Evolutionary conservation across 2,888 invertebrate species (phyloP).

Genomic region (Apamea anceps): DNA sequence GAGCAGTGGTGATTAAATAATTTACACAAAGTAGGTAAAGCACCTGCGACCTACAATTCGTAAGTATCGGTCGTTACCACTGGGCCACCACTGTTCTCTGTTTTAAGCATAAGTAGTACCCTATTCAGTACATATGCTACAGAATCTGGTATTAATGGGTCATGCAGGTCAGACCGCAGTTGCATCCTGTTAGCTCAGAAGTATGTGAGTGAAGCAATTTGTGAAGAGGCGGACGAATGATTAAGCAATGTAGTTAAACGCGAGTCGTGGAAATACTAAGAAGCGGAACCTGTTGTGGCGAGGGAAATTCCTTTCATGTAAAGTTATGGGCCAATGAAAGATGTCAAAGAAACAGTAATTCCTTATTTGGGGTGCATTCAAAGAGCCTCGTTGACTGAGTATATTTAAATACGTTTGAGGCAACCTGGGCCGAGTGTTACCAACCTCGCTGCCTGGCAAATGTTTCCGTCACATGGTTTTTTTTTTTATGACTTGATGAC

Average conservation of each 20-base stretch:
- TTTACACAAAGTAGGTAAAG: too few species aligned
- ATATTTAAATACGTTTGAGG: too few species aligned
- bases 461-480: not conserved
- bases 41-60: too few species aligned
- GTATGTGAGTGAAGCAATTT: conserved; percentile 39
- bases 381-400: not conserved
- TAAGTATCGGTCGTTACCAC: too few species aligned
- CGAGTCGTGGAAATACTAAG: conserved; percentile 29
- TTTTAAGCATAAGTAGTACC: not conserved
- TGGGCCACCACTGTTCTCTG: too few species aligned
- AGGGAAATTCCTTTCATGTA: conserved; percentile 11
- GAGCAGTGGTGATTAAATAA: too few species aligned
- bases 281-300: conserved; percentile 27
- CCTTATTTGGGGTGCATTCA: not conserved
- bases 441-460: not conserved
- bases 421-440: not conserved
- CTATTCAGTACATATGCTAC: not conserved
- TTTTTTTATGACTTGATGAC: too few species aligned
- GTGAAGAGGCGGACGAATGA: conserved; percentile 30
- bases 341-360: not conserved
- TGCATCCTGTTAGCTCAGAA: conserved; percentile 33
- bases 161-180: conserved; percentile 19
- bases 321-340: not conserved
- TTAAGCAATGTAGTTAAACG: conserved; percentile 47
- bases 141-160: conserved; percentile 12